Evolutionary conservation across 1,140 invertebrate species (phyloP), one percentile per base, ranked within the genome.

Genomic region (Calliopsis andreniformis): DNA sequence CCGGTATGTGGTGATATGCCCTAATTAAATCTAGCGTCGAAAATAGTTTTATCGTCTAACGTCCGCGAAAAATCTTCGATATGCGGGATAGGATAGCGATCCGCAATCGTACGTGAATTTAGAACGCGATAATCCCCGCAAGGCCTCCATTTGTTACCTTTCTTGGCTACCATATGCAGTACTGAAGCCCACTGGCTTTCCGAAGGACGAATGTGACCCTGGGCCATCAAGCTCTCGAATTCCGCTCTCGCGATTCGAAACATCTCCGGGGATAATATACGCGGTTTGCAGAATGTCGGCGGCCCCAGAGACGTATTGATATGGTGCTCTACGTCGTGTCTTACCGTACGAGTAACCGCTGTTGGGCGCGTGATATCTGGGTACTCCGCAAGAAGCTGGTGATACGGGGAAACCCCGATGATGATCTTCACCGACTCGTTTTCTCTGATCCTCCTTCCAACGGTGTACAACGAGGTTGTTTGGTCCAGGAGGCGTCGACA

Each of bases 281-380:
- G 49, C 49, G 63, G 47, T 53, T 53, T 51, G 14, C 47, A 66
- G 23, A 23, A 66, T 4, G 28, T 18, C 18, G 47, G 63, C 14
- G 49, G 47, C 2, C 35, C 32, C n/a, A 30, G 32, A 2, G 20
- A 8, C 3, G 49, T 53, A 23, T 35, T 23, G 8, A 66, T 32
- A 18, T 66, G n/a, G 8, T 66, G 63, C 0, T 39, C 20, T 0
- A 53, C 28, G 12, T 23, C 7, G 10, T 66, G 30, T 39, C 42
- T 63, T 6, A 63, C 30, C 18, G 47, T 2, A 2, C 6, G 42
- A 14, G 7, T 2, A 6, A 25, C 14, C 18, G 18, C 14, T 25
- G 30, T 23, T 2, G 32, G 63, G 1, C 47, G 20, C 8, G n/a
- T 23, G 14, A 53, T 23, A 3, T 6, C n/a, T 6, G 63, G 63